These are phyloP conservation scores for Melanerpes aurifrons DNA, from an alignment of 2,113 vertebrate species.

Conservation along the genomic window DNA sequence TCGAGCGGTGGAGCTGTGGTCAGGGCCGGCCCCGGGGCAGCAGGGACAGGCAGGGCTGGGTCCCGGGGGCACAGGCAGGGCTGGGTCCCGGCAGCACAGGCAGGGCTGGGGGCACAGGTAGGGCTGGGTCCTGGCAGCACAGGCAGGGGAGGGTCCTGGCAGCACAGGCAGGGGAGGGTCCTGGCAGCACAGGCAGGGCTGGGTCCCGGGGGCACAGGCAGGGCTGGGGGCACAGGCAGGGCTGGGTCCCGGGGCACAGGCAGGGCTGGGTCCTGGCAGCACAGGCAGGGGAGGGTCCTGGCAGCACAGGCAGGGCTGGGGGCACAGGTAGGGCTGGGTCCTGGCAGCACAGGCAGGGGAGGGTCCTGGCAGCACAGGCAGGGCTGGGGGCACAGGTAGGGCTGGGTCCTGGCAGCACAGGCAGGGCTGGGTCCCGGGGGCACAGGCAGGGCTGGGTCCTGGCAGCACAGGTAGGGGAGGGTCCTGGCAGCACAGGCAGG, in stretches of 20 bases:
- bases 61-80: not conserved
- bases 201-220: not conserved
- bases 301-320: no score
- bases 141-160: accelerated
- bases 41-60: not conserved
- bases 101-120: no score
- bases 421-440: no score
- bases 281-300: not conserved
- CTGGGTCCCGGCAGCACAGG: accelerated
- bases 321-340: no score
- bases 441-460: no score
- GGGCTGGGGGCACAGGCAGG: not conserved
- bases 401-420: no score
- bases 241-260: accelerated
- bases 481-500: no score
- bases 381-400: no score
- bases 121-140: accelerated
- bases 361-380: no score
- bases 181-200: not conserved
- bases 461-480: no score
- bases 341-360: no score
- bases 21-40: not conserved
- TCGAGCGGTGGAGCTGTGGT: constrained; percentile 54
- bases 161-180: not conserved
- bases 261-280: accelerated